Conservation (phyloP, 2,797 vertebrate species). For the Myotis myotis region DNA sequence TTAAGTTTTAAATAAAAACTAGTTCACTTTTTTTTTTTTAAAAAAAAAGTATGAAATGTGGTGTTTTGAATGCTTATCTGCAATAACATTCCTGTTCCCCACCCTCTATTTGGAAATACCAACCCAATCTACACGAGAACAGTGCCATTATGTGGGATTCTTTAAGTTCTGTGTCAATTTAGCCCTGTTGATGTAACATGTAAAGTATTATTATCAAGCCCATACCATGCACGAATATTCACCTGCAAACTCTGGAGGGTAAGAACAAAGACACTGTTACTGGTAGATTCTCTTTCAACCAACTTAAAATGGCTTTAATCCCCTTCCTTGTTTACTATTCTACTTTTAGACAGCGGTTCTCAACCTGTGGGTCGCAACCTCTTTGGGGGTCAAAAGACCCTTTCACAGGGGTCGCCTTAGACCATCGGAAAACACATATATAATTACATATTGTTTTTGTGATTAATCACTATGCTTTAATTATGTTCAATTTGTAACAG, state of each 20-base stretch:
- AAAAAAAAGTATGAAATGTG: not conserved
- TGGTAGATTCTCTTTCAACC: not conserved
- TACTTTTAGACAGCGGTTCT: not conserved
- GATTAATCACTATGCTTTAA: too few species aligned
- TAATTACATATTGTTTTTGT: too few species aligned
- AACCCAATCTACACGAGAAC: not conserved
- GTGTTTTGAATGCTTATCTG: not conserved
- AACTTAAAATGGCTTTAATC: not conserved
- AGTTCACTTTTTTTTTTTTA: not conserved
- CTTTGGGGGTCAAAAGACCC: too few species aligned
- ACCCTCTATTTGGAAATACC: not conserved
- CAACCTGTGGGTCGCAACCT: too few species aligned
- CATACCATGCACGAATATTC: not conserved
- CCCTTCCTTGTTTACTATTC: not conserved
- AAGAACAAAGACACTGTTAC: not conserved
- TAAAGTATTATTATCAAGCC: not conserved
- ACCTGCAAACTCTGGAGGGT: not conserved
- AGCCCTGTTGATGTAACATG: not conserved
- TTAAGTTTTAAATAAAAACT: constrained; percentile 35
- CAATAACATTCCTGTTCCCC: not conserved
- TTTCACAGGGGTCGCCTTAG: too few species aligned
- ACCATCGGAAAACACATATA: too few species aligned
- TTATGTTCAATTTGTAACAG: too few species aligned
- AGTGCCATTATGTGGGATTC: not conserved
- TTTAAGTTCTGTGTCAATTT: not conserved